A percentile compares a stretch with the other conserved stretches of the same genome.
Evolutionary conservation across 2,888 invertebrate species (phyloP).

Genomic region (Tanypteryx hageni): DNA sequence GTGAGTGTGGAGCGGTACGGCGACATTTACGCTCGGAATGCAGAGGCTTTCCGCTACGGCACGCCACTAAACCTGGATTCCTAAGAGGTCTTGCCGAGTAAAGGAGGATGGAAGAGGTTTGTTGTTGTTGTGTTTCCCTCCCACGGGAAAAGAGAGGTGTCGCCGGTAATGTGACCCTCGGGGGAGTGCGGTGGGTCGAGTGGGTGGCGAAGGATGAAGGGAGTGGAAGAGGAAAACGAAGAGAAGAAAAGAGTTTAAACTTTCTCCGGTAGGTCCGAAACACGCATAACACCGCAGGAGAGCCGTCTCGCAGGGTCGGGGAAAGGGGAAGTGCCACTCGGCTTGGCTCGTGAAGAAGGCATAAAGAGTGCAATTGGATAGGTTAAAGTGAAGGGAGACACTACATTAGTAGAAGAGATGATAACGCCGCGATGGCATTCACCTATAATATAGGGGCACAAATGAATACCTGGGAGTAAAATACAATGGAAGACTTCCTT

Average conservation of each 20-base stretch:
- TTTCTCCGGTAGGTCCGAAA: not conserved
- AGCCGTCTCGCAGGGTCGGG: too few relatives aligned
- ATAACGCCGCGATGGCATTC: too few relatives aligned
- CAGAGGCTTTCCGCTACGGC: conserved; percentile 18
- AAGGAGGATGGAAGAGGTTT: not conserved
- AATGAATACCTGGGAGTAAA: too few relatives aligned
- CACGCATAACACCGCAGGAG: not conserved
- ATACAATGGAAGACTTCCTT: too few relatives aligned
- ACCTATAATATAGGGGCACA: too few relatives aligned
- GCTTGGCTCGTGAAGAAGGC: too few relatives aligned
- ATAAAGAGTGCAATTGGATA: too few relatives aligned
- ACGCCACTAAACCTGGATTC: conserved; percentile 56
- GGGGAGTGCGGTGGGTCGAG: not conserved
- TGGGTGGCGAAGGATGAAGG: not conserved
- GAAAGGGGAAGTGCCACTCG: too few relatives aligned
- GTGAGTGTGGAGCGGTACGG: not conserved
- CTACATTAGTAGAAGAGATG: too few relatives aligned
- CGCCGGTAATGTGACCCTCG: not conserved
- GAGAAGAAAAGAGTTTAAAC: not conserved
- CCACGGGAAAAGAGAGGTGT: not conserved
- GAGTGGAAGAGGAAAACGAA: not conserved
- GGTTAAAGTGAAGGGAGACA: too few relatives aligned
- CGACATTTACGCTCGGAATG: not conserved
- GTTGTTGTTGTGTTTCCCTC: conserved; percentile 9
- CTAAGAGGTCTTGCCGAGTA: not conserved